Percentiles rank a stretch among this genome's conserved stretches.
These are phyloP conservation scores for Euplexia lucipara DNA, from an alignment of 2,888 invertebrate species.

Conservation along the genomic window DNA sequence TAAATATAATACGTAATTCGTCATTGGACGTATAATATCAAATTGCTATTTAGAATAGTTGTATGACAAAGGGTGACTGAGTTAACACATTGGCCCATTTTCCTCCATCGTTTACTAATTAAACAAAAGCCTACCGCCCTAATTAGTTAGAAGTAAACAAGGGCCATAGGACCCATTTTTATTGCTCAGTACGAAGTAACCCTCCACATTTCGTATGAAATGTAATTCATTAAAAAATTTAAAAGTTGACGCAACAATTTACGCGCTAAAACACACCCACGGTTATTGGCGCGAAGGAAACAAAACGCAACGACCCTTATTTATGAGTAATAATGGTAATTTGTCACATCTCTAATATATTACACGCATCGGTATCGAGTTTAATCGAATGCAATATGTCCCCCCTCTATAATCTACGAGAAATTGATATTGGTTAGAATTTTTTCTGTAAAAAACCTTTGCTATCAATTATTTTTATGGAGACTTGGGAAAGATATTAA, in stretches of 20 bases:
- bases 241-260: constrained; percentile 45
- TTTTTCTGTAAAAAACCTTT: constrained; percentile 34
- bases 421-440: constrained; percentile 47
- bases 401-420: constrained; percentile 33
- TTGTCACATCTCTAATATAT: constrained; percentile 73
- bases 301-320: constrained; percentile 70
- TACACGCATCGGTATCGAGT: constrained; percentile 63
- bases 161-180: constrained; percentile 7
- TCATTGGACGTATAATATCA: too few relatives aligned
- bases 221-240: constrained; percentile 43
- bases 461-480: constrained; percentile 33
- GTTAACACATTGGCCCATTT: constrained; percentile 21
- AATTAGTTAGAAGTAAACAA: constrained; percentile 25
- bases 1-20: too few relatives aligned
- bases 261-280: constrained; percentile 64
- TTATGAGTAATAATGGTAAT: constrained; percentile 77
- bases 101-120: constrained; percentile 13
- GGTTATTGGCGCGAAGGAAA: constrained; percentile 65
- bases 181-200: background rate
- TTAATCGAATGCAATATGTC: constrained; percentile 72
- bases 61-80: background rate
- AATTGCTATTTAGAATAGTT: too few relatives aligned
- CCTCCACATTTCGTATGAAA: constrained; percentile 30
- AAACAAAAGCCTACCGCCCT: constrained; percentile 1
- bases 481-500: constrained; percentile 35